phyloP scores from a whole-genome alignment of 2,113 vertebrate genomes.

The Pomatorhinus ruficollis region DNA sequence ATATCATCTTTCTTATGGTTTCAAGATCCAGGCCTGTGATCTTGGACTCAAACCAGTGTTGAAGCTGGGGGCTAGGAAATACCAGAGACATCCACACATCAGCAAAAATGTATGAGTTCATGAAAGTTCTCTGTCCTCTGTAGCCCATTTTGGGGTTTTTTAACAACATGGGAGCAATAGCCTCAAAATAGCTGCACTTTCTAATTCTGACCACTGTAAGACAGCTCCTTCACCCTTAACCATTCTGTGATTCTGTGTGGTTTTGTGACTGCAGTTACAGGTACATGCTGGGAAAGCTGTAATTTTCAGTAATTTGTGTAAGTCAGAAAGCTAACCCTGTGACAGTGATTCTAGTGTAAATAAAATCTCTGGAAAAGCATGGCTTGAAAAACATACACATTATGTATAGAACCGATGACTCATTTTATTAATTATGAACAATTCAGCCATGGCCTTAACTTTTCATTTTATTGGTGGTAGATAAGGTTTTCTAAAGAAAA shows the following conservation, averaged over 20 bases:
- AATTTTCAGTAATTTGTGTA: not conserved
- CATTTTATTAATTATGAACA: not conserved
- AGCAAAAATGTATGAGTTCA: not conserved
- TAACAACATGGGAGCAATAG: not conserved
- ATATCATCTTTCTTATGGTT: not conserved
- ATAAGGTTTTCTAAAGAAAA: not conserved
- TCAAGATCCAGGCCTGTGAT: not conserved
- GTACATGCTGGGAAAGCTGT: not conserved
- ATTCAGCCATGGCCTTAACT: not conserved
- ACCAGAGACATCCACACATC: no score
- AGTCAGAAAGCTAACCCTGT: not conserved
- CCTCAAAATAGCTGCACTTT: not conserved
- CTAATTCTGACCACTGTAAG: not conserved
- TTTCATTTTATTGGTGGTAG: not conserved
- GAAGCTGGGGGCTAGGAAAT: not conserved
- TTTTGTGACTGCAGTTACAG: not conserved
- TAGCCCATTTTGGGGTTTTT: rapidly evolving
- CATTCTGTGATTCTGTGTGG: not conserved
- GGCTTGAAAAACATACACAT: not conserved
- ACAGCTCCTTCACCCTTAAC: not conserved
- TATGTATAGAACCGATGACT: not conserved
- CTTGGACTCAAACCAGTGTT: not conserved
- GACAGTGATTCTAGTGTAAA: not conserved
- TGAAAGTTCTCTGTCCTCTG: not conserved
- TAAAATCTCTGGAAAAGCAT: not conserved